phyloP scores from a whole-genome alignment of 2,888 invertebrate species.

The Noctuana brunneofusca region DNA sequence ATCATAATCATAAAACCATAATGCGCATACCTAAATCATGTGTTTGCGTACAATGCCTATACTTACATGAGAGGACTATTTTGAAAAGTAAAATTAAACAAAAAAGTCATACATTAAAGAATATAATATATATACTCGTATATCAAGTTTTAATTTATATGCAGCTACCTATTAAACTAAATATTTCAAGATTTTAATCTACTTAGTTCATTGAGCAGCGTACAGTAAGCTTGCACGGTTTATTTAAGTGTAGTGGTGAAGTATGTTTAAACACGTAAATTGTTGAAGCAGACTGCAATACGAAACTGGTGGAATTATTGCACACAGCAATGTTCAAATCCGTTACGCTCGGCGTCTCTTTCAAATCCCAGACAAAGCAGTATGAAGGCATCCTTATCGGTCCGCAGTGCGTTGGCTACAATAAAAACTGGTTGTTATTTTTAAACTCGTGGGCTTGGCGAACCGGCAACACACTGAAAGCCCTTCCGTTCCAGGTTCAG shows the following conservation, averaged over 20 bases:
- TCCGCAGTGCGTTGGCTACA: conserved; percentile 69
- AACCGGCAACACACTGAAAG: conserved; percentile 68
- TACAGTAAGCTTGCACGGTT: conserved; percentile 10
- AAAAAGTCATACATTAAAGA: too few species aligned
- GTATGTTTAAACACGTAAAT: conserved; percentile 39
- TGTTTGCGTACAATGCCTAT: too few species aligned
- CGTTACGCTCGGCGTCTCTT: conserved; percentile 71
- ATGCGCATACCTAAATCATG: too few species aligned
- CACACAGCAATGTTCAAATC: conserved; percentile 73
- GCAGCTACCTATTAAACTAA: too few species aligned
- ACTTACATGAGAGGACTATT: too few species aligned
- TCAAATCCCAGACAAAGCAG: conserved; percentile 60
- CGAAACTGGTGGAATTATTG: conserved; percentile 69
- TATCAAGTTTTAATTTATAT: too few species aligned
- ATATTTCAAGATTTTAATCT: background rate
- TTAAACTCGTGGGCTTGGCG: conserved; percentile 76
- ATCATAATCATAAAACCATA: too few species aligned
- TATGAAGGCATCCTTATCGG: conserved; percentile 71
- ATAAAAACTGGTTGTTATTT: conserved; percentile 82
- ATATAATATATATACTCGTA: too few species aligned
- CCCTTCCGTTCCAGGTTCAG: conserved; percentile 70
- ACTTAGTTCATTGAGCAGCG: background rate
- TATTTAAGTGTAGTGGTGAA: conserved; percentile 3
- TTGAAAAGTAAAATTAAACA: too few species aligned
- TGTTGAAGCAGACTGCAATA: conserved; percentile 51